These are phyloP conservation scores for Erpobdella octoculata DNA, from an alignment of 2,888 invertebrate species.

Conservation along the genomic window DNA sequence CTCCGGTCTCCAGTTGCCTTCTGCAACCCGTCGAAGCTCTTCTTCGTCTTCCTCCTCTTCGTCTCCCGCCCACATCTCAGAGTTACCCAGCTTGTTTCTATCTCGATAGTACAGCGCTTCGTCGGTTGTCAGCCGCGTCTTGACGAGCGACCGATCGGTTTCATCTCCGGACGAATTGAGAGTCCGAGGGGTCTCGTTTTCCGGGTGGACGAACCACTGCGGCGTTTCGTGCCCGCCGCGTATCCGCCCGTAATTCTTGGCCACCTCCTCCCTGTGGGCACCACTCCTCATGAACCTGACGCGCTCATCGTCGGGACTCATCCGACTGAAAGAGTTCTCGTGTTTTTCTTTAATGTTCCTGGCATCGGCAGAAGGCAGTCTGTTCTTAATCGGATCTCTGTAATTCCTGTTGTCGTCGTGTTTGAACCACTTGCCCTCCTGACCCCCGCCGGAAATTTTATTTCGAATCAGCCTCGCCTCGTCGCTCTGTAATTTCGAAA, in stretches of 20 bases:
- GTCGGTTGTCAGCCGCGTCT: conserved; percentile 27
- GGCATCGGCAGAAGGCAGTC: conserved; percentile 16
- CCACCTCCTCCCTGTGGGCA: conserved; percentile 16
- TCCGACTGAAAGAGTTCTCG: neutral
- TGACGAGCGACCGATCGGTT: conserved; percentile 1
- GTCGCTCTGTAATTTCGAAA: too few relatives aligned
- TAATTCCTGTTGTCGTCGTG: conserved; percentile 33
- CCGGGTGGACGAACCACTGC: conserved; percentile 24
- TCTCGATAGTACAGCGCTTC: conserved; percentile 35
- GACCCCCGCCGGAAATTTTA: conserved; percentile 33
- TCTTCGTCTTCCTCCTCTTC: neutral
- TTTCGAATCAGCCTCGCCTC: conserved; percentile 32
- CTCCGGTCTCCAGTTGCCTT: conserved; percentile 28
- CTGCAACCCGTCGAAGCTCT: neutral
- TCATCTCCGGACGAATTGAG: neutral
- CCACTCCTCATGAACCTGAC: conserved; percentile 18
- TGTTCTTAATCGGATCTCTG: conserved; percentile 3
- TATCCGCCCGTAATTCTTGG: conserved; percentile 25
- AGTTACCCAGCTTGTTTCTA: conserved; percentile 31
- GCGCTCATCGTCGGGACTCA: neutral
- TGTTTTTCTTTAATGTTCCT: conserved; percentile 12
- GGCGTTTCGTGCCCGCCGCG: conserved; percentile 24
- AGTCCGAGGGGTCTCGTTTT: neutral
- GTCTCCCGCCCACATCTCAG: conserved; percentile 29
- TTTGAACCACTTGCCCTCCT: conserved; percentile 36